phyloP scores from a whole-genome alignment of 2,113 vertebrate genomes.

The Apistogramma diplotaenia region DNA sequence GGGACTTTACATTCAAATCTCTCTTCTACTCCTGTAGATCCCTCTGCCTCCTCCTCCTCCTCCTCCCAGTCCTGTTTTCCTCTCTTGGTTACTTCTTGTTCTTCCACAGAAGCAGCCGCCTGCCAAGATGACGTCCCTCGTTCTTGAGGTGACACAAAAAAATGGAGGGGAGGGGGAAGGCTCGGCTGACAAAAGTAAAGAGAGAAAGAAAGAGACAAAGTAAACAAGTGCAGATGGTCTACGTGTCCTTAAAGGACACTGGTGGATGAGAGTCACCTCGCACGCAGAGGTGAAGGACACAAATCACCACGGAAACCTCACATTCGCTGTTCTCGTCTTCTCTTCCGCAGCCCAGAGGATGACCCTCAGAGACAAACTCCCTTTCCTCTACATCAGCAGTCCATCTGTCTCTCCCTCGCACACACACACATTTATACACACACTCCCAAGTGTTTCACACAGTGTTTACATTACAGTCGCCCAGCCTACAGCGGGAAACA shows the following conservation, averaged over 20 bases:
- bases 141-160: constrained; percentile 24
- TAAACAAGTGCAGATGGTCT: constrained; percentile 32
- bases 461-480: constrained; percentile 28
- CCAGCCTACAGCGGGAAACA: constrained; percentile 13
- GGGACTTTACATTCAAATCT: constrained; percentile 28
- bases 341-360: constrained; percentile 2
- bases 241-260: not conserved
- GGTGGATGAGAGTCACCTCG: not conserved
- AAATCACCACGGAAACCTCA: not conserved
- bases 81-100: not conserved
- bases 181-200: not conserved
- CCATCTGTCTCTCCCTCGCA: constrained; percentile 24
- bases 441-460: constrained; percentile 10
- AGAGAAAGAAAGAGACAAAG: not conserved
- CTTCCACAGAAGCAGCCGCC: constrained; percentile 17
- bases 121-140: constrained; percentile 15
- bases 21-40: not conserved
- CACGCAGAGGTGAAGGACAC: not conserved
- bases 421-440: not conserved
- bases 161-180: not conserved
- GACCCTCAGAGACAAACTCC: constrained; percentile 6
- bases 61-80: not conserved
- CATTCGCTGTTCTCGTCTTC: not conserved
- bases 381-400: constrained; percentile 13
- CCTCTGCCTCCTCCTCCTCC: not conserved